A percentile compares a stretch with the other conserved stretches of the same genome.
These are phyloP conservation scores for Desmodus rotundus DNA, from an alignment of 2,113 vertebrate genomes.

Conservation along the genomic window DNA sequence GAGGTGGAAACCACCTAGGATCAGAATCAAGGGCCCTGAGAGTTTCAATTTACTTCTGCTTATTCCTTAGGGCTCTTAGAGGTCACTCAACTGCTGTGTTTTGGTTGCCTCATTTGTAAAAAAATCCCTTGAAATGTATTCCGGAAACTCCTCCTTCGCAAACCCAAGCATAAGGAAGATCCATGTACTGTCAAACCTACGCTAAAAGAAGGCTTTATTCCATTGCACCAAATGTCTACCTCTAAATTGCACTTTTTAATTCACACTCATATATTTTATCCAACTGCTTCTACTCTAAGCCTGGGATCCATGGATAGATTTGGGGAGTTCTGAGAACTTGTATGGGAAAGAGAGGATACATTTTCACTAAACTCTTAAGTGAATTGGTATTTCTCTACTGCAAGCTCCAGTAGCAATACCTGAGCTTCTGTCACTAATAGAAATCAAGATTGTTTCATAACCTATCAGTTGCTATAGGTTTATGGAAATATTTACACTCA, in stretches of 20 bases:
- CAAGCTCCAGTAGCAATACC: not conserved
- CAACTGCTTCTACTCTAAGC: not conserved
- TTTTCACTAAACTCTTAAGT: not conserved
- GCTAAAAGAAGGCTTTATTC: not conserved
- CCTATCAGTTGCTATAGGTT: not conserved
- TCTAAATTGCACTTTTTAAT: not conserved
- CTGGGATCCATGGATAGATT: not conserved
- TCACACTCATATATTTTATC: not conserved
- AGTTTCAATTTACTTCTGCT: not conserved
- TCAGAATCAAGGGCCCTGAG: not conserved
- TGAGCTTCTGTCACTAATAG: not conserved
- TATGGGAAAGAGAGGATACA: not conserved
- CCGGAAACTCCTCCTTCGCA: not conserved
- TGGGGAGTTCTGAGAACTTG: not conserved
- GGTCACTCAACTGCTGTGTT: rapidly evolving
- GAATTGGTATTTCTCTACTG: not conserved
- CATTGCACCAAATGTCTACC: not conserved
- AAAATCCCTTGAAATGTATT: not conserved
- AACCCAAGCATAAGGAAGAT: not conserved
- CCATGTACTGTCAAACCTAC: not conserved
- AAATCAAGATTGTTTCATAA: not conserved
- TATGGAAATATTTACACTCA: not conserved
- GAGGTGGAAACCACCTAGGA: too few species aligned
- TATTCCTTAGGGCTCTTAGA: not conserved
- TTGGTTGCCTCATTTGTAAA: not conserved